Base-by-base conservation (phyloP, 92 coral and sea anemone genomes). In the Pocillopora meandrina region DNA sequence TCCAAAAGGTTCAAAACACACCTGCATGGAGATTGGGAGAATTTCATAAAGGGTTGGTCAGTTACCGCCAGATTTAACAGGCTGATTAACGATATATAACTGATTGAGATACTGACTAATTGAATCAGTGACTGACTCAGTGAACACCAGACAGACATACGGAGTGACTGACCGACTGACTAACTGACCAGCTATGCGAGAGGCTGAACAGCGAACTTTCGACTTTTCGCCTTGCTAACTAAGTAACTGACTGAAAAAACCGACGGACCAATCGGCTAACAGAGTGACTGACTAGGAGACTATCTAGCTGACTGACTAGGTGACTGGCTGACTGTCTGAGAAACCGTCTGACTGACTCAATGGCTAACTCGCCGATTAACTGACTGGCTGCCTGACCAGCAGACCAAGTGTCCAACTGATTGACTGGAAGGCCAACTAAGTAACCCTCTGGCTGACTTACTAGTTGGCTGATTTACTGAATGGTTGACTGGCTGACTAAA, bases 1-100 rank as follows among this genome's bases (percentile, higher is more conserved):
- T 18, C 98, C 98, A 75, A 89, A 87, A 15, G 98, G 98, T 78
- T 94, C 98, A 57, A 94, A 94, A 75, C 98, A 94, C 2, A 94
- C 87, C 98, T 94, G 77, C 52, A 42, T 42, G 52, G 35, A 31
- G 63, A 61, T 65, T 17, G 36, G 58, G 74, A 9, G 17, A 60
- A 18, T 65, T 65, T 58, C 56, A 56, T 12, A 12, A 49, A 3
- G 66, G 63, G 23, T 0, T 31, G 16, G 17, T 42, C 52, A 42
- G 52, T 42, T 42, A 42, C 4, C 52, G 52, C 0, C 52, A 3
- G 52, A 7, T 5, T 7, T 42, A 42, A 42, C 52, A 42, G 8
- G 52, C 52, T 42, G 4, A 42, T 42, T 42, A 42, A 7, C 52
- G 4, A 42, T 7, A 35, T 47, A 26, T 49, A 12, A 47, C 31